Conservation (phyloP, 2,888 invertebrate species). For the Drepanosiphum platanoidis region DNA sequence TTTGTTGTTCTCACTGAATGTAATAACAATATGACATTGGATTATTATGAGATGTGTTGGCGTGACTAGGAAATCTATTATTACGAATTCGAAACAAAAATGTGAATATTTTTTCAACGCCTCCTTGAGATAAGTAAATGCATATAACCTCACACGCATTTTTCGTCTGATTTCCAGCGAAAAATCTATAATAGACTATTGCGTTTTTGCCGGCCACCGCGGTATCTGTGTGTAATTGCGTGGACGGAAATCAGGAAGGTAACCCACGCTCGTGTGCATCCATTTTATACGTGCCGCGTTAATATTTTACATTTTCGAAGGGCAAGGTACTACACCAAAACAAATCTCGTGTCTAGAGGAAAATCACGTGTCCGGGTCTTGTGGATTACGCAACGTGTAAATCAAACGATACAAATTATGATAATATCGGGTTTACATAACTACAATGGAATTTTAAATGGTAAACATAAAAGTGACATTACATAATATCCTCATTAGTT, state of each 20-base stretch:
- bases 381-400: not conserved
- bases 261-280: not conserved
- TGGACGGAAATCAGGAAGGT: slow-evolving; percentile 27
- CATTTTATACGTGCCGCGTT: not conserved
- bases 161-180: not conserved
- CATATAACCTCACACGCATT: not conserved
- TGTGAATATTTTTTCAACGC: slow-evolving; percentile 47
- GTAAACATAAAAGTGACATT: not conserved
- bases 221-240: not conserved
- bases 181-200: slow-evolving; percentile 10
- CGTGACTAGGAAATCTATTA: slow-evolving; percentile 61
- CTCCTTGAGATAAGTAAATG: slow-evolving; percentile 26
- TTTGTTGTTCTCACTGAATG: slow-evolving; percentile 25
- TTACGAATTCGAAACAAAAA: slow-evolving; percentile 46
- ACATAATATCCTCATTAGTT: not conserved
- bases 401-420: not conserved
- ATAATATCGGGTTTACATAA: not conserved
- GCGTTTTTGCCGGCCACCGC: not conserved
- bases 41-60: slow-evolving; percentile 53
- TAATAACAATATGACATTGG: slow-evolving; percentile 49
- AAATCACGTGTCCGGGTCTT: not conserved
- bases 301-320: not conserved
- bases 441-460: too few species aligned
- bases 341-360: not conserved
- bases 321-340: not conserved